Conservation (phyloP, 92 coral and sea anemone genomes). For the Actinernus sp. region DNA sequence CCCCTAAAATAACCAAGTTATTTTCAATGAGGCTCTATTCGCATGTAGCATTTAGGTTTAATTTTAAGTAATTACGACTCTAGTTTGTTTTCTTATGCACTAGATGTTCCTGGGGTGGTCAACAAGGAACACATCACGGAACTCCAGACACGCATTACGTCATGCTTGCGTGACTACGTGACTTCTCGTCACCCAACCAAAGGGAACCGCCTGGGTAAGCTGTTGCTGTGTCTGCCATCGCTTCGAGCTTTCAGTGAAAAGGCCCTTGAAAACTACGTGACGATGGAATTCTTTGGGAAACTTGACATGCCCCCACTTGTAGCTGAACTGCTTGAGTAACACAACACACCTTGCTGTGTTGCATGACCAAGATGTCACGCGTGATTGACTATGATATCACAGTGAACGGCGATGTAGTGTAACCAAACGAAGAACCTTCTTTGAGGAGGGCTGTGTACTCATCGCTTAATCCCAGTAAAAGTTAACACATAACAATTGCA, state of each 20-base stretch:
- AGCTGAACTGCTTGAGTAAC: slow-evolving; percentile 82
- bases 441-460: too few relatives aligned
- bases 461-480: too few relatives aligned
- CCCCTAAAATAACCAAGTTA: too few relatives aligned
- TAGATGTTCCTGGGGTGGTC: slow-evolving; percentile 89
- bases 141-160: slow-evolving; percentile 80
- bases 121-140: slow-evolving; percentile 78
- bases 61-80: too few relatives aligned
- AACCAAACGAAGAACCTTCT: too few relatives aligned
- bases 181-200: slow-evolving; percentile 63
- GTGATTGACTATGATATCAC: too few relatives aligned
- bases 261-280: slow-evolving; percentile 91
- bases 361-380: slow-evolving; percentile 13
- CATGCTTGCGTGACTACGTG: slow-evolving; percentile 84
- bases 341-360: neutral
- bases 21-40: too few relatives aligned
- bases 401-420: too few relatives aligned
- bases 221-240: slow-evolving; percentile 90
- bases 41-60: too few relatives aligned
- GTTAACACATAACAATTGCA: too few relatives aligned
- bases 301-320: slow-evolving; percentile 98
- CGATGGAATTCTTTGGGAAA: slow-evolving; percentile 95
- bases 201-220: slow-evolving; percentile 89
- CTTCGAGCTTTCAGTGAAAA: slow-evolving; percentile 92
- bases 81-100: neutral